A percentile compares a stretch with the other conserved stretches of the same genome.
phyloP scores from a whole-genome alignment of 1,140 invertebrate genomes.

The Choristoneura fumiferana region DNA sequence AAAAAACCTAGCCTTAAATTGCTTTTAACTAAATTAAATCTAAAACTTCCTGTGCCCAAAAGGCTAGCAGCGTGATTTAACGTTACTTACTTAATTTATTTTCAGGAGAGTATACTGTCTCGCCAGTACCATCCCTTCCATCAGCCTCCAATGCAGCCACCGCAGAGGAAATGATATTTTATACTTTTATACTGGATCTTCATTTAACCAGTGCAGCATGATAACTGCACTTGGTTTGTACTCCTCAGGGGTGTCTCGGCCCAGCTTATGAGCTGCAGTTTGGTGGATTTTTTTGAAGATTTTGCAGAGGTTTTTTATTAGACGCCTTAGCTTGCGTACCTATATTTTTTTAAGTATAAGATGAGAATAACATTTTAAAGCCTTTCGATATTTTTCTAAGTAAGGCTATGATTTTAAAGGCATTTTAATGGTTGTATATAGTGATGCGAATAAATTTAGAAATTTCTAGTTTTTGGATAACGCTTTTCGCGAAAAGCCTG shows the following conservation, averaged over 20 bases:
- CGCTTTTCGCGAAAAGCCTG: conserved; percentile 9
- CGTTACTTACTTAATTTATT: too few relatives aligned
- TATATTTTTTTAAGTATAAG: conserved; percentile 8
- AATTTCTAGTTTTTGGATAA: conserved; percentile 12
- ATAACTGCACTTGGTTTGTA: conserved; percentile 1
- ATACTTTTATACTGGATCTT: conserved; percentile 16
- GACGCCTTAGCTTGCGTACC: background rate
- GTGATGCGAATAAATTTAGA: background rate
- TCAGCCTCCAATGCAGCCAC: conserved; percentile 59
- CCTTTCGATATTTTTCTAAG: too few relatives aligned
- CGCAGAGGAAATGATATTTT: conserved; percentile 51
- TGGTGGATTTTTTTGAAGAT: conserved; percentile 11
- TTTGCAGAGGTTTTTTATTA: conserved; percentile 2
- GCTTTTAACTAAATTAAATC: too few relatives aligned
- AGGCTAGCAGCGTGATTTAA: too few relatives aligned
- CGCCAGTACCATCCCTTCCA: conserved; percentile 67
- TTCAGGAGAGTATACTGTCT: conserved; percentile 55
- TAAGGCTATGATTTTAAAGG: too few relatives aligned
- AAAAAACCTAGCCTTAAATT: too few relatives aligned
- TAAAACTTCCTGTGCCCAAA: too few relatives aligned
- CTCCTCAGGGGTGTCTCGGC: conserved; percentile 2
- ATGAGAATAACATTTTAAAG: background rate
- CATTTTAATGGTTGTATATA: background rate
- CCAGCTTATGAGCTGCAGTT: background rate
- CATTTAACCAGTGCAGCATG: conserved; percentile 1